Conservation (phyloP, 2,888 invertebrate genomes). For the Drosophila borborema region DNA sequence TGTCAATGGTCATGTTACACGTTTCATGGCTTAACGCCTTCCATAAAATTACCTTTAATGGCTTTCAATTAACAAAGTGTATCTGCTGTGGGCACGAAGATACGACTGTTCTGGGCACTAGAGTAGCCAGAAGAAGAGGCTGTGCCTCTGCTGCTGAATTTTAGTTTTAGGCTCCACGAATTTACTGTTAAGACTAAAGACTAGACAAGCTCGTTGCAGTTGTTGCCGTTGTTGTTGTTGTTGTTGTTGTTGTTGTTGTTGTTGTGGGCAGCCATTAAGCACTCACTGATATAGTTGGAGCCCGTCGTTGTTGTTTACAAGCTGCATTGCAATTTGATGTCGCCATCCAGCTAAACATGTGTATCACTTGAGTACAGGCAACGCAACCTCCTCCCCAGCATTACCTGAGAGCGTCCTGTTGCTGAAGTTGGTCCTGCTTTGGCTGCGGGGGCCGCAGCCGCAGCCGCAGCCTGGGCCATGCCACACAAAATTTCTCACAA, state of each 20-base stretch:
- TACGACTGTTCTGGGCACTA: constrained; percentile 43
- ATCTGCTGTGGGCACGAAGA: constrained; percentile 79
- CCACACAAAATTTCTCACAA: constrained; percentile 78
- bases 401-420: not conserved
- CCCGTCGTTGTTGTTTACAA: constrained; percentile 47
- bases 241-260: constrained; percentile 18
- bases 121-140: constrained; percentile 40
- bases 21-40: constrained; percentile 85
- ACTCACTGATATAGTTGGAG: constrained; percentile 37
- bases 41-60: constrained; percentile 86
- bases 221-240: too few species aligned
- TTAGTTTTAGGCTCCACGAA: constrained; percentile 40
- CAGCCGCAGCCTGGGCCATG: constrained; percentile 33
- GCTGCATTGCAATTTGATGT: constrained; percentile 75
- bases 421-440: constrained; percentile 2
- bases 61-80: constrained; percentile 85
- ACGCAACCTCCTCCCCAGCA: not conserved
- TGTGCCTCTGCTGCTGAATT: constrained; percentile 42
- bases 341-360: constrained; percentile 82
- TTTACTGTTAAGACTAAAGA: constrained; percentile 61
- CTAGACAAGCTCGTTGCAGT: constrained; percentile 13
- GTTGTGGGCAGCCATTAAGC: constrained; percentile 48
- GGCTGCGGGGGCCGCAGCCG: constrained; percentile 13
- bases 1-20: constrained; percentile 84
- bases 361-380: constrained; percentile 67